A percentile compares a stretch with the other conserved stretches of the same genome.
phyloP scores from a whole-genome alignment of 1,140 invertebrate genomes.

The Uloborus diversus region DNA sequence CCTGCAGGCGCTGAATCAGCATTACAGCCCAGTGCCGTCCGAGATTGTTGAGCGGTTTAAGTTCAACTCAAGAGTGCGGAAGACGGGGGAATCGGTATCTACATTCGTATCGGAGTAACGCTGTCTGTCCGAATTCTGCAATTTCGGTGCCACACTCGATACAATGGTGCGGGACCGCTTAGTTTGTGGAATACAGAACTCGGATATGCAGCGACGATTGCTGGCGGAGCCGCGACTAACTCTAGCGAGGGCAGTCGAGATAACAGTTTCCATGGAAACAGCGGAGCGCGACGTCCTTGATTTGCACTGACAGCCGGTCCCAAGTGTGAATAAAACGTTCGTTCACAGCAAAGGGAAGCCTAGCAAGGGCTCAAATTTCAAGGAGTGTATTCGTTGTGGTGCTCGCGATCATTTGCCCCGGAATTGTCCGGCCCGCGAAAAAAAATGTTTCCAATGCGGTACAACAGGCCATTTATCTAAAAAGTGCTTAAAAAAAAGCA shows the following conservation, averaged over 20 bases:
- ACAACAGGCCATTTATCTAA: neutral
- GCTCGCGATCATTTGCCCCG: neutral
- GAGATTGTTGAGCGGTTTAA: conserved; percentile 17
- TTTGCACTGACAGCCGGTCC: neutral
- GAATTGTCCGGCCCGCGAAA: neutral
- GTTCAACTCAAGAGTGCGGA: neutral
- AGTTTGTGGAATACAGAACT: conserved; percentile 1
- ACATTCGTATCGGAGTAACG: conserved; percentile 14
- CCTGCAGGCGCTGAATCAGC: neutral
- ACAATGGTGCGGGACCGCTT: conserved; percentile 11
- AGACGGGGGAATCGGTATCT: neutral
- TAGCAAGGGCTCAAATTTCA: neutral
- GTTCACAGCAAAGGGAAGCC: neutral
- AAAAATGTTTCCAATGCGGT: neutral
- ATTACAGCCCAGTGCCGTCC: neutral
- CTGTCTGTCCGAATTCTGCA: neutral
- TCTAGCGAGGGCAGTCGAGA: neutral
- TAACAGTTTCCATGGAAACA: conserved; percentile 6
- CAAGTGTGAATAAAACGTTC: neutral
- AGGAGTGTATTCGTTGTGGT: neutral
- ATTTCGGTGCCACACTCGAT: neutral
- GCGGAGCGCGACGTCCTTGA: neutral
- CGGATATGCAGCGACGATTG: neutral
- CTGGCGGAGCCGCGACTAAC: neutral
- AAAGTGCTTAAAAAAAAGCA: neutral